phyloP scores from a whole-genome alignment of 2,888 invertebrate species.

The Heteropelma amictum region DNA sequence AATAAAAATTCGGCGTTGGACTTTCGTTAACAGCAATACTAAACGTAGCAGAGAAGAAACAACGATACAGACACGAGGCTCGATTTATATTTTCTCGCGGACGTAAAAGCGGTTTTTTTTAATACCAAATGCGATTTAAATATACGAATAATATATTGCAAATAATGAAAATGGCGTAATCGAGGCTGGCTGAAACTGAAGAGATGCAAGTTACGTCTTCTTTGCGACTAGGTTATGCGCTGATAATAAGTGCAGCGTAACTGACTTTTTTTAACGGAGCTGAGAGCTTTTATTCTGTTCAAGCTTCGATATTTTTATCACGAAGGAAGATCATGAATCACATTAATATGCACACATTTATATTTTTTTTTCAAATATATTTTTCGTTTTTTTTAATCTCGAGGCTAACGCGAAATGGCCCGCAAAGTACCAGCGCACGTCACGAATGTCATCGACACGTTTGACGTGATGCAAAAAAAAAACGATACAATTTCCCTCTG shows the following conservation, averaged over 20 bases:
- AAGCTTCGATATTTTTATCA: constrained; percentile 32
- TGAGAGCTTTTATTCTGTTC: constrained; percentile 15
- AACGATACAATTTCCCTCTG: too few species aligned
- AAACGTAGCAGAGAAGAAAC: not conserved
- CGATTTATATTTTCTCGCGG: not conserved
- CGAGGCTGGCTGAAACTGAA: not conserved
- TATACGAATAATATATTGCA: not conserved
- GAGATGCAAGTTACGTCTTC: not conserved
- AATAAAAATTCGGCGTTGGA: not conserved
- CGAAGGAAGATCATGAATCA: constrained; percentile 54
- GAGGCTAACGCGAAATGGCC: too few species aligned
- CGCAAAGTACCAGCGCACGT: too few species aligned
- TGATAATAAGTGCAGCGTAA: constrained; percentile 12
- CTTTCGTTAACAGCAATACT: not conserved
- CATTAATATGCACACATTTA: constrained; percentile 9
- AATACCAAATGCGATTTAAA: not conserved
- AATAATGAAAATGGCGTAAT: not conserved
- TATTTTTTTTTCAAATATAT: not conserved
- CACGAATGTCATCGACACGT: too few species aligned
- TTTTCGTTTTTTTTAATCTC: too few species aligned
- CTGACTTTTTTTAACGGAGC: constrained; percentile 8
- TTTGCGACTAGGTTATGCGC: not conserved
- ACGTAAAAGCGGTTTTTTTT: not conserved
- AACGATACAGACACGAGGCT: not conserved
- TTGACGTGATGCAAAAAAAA: too few species aligned